Percentiles rank a stretch among this genome's conserved stretches.
Evolutionary conservation across 2,113 vertebrate species (phyloP).

Genomic region (Martes martes): DNA sequence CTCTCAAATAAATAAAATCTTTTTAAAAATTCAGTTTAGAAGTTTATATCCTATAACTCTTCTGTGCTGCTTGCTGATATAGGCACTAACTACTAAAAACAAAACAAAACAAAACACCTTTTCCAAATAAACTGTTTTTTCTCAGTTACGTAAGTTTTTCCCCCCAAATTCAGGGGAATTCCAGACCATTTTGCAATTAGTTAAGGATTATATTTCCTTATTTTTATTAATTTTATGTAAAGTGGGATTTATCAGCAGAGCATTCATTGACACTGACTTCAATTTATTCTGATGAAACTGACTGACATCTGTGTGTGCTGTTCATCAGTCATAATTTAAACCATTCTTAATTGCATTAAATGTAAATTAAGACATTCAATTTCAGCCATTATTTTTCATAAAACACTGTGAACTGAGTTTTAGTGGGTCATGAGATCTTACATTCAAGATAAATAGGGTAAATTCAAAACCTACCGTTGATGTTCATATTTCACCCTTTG

Average conservation of each 20-base stretch:
- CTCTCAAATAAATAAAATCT: too few species aligned
- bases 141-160: constrained; percentile 51
- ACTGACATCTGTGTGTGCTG: constrained; percentile 94
- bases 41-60: constrained; percentile 42
- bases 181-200: constrained; percentile 89
- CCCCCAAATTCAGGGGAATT: constrained; percentile 85
- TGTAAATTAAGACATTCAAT: constrained; percentile 99
- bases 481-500: constrained; percentile 90
- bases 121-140: constrained; percentile 62
- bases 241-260: constrained; percentile 90
- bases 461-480: constrained; percentile 85
- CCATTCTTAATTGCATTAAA: constrained; percentile 99
- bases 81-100: constrained; percentile 56
- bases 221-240: constrained; percentile 94
- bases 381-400: constrained; percentile 99
- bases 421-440: constrained; percentile 94
- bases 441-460: constrained; percentile 87
- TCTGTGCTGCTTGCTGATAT: background rate
- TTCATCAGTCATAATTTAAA: constrained; percentile 99
- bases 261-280: constrained; percentile 89
- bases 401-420: constrained; percentile 97
- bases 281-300: constrained; percentile 93
- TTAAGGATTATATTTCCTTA: constrained; percentile 91
- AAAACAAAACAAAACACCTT: background rate
- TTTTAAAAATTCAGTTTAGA: background rate